phyloP scores from a whole-genome alignment of 2,888 invertebrate genomes.

The Hylaea fasciaria region DNA sequence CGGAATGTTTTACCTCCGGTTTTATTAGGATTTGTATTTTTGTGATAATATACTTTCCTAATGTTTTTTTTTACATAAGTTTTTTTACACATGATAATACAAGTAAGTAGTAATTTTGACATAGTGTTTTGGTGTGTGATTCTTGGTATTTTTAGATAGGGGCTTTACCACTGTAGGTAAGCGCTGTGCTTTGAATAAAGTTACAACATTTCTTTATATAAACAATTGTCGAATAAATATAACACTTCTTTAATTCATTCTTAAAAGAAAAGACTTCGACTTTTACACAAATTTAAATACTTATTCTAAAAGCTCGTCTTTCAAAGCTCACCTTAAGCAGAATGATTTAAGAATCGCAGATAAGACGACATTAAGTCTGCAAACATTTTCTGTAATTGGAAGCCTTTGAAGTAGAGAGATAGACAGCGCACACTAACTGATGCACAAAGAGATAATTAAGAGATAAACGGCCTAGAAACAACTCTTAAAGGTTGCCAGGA shows the following conservation, averaged over 20 bases:
- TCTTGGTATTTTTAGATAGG: too few species aligned
- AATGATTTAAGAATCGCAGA: constrained; percentile 48
- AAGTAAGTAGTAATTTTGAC: too few species aligned
- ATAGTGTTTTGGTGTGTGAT: too few species aligned
- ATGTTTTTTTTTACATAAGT: too few species aligned
- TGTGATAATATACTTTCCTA: too few species aligned
- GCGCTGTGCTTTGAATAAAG: too few species aligned
- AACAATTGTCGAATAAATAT: too few species aligned
- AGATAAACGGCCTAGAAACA: constrained; percentile 45
- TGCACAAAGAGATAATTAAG: constrained; percentile 50
- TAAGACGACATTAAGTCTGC: constrained; percentile 56
- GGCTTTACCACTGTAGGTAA: too few species aligned
- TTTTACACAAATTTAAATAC: constrained; percentile 2
- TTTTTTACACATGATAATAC: too few species aligned
- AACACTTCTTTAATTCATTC: constrained; percentile 7
- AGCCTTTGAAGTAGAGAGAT: constrained; percentile 50
- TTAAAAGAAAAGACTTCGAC: constrained; percentile 29
- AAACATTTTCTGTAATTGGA: constrained; percentile 49
- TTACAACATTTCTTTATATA: too few species aligned
- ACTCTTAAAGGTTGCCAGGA: constrained; percentile 13
- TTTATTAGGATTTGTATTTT: too few species aligned
- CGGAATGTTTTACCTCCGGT: too few species aligned
- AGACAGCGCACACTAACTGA: constrained; percentile 40
- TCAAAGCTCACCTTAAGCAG: constrained; percentile 46
- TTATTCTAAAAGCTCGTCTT: constrained; percentile 41